A percentile compares a stretch with the other conserved stretches of the same genome.
Evolutionary conservation across 2,113 vertebrate species (phyloP).

Genomic region (Petromus typicus): DNA sequence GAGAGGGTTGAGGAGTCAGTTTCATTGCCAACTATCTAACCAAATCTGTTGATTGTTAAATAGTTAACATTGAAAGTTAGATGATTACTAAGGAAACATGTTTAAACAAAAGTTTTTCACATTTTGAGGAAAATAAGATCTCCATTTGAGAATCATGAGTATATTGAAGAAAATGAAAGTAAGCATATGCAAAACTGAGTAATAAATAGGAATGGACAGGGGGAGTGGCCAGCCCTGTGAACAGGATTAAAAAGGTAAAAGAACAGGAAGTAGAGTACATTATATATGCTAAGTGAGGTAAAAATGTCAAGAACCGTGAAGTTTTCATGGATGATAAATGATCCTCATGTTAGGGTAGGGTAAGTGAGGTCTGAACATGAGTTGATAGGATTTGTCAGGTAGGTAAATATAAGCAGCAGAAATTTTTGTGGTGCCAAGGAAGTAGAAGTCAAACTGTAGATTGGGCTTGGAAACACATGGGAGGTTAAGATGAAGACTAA

Average conservation of each 20-base stretch:
- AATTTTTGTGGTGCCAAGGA: neutral
- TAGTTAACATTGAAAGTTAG: neutral
- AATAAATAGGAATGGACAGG: neutral
- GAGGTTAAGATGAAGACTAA: neutral
- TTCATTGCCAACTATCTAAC: no score
- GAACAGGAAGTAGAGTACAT: neutral
- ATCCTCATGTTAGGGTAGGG: neutral
- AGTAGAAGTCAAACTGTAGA: neutral
- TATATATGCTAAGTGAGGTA: neutral
- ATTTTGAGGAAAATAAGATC: neutral
- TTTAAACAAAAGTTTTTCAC: neutral
- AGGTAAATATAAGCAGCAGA: neutral
- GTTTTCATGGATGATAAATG: neutral
- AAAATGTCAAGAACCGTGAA: neutral
- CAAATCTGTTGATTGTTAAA: no score
- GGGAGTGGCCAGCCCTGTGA: neutral
- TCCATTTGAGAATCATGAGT: neutral
- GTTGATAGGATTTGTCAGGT: neutral
- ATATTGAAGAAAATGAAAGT: constrained; percentile 16
- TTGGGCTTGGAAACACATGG: neutral
- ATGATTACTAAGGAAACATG: neutral
- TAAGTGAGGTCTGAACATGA: neutral
- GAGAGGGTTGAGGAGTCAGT: neutral
- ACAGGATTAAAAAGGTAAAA: neutral
- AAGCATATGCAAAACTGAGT: neutral